Evolutionary conservation across 2,113 vertebrate genomes (phyloP), one percentile per base, ranked within the genome.

Genomic region (Oreocharis arfaki): DNA sequence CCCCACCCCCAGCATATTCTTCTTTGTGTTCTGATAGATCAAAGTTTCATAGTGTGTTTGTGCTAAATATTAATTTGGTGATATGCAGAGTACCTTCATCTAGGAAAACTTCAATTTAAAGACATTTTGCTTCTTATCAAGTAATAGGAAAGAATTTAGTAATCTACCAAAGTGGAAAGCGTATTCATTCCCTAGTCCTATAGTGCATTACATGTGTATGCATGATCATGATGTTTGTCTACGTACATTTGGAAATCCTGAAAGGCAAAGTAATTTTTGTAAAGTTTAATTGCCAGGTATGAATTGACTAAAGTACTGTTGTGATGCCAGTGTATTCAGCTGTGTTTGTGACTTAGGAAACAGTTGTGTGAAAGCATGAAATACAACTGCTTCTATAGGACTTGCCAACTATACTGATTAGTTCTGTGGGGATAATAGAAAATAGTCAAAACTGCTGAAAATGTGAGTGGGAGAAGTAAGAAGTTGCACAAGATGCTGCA

Each of bases 1-100:
- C 4, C 2, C 3, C 1, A 10, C 13, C 19, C 1, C 1, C 24
- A 37, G 26, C 2, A 1, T 91, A 12, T 49, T 90, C 20, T 71
- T 86, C 3, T 5, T 75, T 79, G 50, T 2, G 0, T 87, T 67
- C 14, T 55, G 22, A 20, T 26, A 61, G 60, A 44, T 84, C 19
- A 8, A 41, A 57, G 12, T 71, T 92, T 65, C 23, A 9, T 20
- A 37, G 18, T 27, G 19, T 57, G 13, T 53, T 85, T 90, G 23
- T 71, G 49, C 35, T 79, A 64, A 84, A 35, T 63, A 50, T 50
- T 82, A 46, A 49, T 87, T 84, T 67, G 44, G 12, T 79, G 21
- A n/a, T 42, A 15, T 22, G 56, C 46, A 52, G 33, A 35, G 52
- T 14, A 55, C 11, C 52, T 90, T 91, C 26, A 47, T 41, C n/a